Percentiles rank a stretch among this genome's conserved stretches.
These are phyloP conservation scores for Sycophila sp. DNA, from an alignment of 1,140 invertebrate species.

Conservation along the genomic window DNA sequence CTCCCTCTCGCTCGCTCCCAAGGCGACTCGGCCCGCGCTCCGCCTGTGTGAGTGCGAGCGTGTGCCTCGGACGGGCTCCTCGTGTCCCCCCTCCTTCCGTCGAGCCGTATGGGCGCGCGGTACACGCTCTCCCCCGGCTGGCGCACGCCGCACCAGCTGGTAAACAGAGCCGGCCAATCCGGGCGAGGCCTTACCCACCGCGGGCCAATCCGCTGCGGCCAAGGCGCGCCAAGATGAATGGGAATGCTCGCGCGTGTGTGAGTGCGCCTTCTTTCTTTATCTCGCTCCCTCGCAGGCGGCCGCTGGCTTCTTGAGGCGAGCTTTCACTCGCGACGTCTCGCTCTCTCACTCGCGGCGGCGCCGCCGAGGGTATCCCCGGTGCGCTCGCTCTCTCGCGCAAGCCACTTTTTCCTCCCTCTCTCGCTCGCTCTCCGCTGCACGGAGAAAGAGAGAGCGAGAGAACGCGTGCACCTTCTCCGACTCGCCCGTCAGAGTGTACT, in stretches of 20 bases:
- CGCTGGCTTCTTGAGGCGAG: not conserved
- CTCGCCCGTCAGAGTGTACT: conserved; percentile 31
- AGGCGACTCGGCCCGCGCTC: not conserved
- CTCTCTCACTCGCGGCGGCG: not conserved
- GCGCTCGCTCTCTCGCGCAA: not conserved
- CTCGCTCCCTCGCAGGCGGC: conserved; percentile 25
- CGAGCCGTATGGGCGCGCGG: conserved; percentile 57
- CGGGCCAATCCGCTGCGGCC: conserved; percentile 37
- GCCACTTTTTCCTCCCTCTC: not conserved
- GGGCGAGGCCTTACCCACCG: conserved; percentile 24
- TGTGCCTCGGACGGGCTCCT: not conserved
- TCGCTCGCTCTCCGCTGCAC: not conserved
- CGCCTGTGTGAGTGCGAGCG: not conserved
- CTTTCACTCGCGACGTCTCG: conserved; percentile 9
- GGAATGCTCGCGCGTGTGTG: conserved; percentile 48
- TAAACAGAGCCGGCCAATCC: conserved; percentile 65
- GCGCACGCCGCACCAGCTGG: conserved; percentile 63
- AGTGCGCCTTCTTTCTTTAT: conserved; percentile 36
- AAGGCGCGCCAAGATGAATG: conserved; percentile 68
- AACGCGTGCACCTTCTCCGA: not conserved
- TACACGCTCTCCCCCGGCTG: conserved; percentile 5
- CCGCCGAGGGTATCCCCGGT: too few species aligned
- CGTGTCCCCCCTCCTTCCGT: conserved; percentile 17
- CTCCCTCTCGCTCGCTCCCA: not conserved
- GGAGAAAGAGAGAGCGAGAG: not conserved